Evolutionary conservation across 2,888 invertebrate genomes (phyloP).

Genomic region (Andrena haemorrhoa): DNA sequence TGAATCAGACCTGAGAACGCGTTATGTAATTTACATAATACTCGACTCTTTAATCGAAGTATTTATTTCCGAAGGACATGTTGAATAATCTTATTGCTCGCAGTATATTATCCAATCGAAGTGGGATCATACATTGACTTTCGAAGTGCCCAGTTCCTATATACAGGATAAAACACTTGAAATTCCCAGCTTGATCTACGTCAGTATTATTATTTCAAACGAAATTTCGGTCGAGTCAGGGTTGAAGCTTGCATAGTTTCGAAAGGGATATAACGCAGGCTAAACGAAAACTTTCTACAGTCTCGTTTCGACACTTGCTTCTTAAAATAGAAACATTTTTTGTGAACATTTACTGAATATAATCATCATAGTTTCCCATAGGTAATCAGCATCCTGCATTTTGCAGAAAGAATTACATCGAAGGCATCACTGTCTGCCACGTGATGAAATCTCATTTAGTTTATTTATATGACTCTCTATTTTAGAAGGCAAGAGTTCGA

Average conservation of each 20-base stretch:
- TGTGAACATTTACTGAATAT: neutral
- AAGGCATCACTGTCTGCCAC: too few relatives aligned
- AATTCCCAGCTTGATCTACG: slow-evolving; percentile 12
- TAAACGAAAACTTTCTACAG: too few relatives aligned
- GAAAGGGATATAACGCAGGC: too few relatives aligned
- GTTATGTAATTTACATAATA: slow-evolving; percentile 13
- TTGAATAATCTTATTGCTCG: neutral
- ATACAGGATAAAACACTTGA: slow-evolving; percentile 20
- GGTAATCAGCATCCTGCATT: neutral
- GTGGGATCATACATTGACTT: slow-evolving; percentile 37
- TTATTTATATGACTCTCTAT: too few relatives aligned
- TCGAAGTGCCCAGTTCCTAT: slow-evolving; percentile 33
- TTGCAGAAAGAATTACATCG: too few relatives aligned
- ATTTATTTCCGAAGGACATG: neutral
- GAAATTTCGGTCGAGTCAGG: neutral
- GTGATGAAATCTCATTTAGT: too few relatives aligned
- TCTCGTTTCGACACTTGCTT: neutral
- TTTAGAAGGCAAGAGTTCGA: neutral
- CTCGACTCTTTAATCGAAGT: neutral
- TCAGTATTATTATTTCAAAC: slow-evolving; percentile 20
- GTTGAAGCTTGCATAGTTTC: neutral
- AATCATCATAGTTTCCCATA: neutral
- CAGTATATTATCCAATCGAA: neutral
- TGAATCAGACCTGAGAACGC: slow-evolving; percentile 4
- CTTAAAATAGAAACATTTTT: neutral